phyloP scores from a whole-genome alignment of 2,888 invertebrate genomes.

The Leucophenga maculata region DNA sequence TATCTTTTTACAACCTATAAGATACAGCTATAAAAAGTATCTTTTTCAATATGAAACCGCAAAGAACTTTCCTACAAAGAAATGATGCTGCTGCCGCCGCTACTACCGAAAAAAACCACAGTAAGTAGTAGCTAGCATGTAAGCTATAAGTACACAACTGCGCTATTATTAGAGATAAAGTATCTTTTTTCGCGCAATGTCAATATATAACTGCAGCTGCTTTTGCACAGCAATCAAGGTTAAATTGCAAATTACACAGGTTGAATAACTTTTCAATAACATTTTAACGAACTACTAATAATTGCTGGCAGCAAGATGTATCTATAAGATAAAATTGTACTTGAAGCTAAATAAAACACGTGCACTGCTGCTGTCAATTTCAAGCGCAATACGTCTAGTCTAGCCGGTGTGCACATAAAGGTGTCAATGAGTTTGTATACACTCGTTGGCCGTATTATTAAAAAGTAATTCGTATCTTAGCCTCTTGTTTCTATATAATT shows the following conservation, averaged over 20 bases:
- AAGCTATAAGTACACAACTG: background rate
- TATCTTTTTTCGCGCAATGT: conserved; percentile 29
- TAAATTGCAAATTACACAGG: conserved; percentile 32
- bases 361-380: too few relatives aligned
- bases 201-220: conserved; percentile 28
- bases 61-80: conserved; percentile 16
- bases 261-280: conserved; percentile 46
- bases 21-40: conserved; percentile 9
- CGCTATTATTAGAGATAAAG: background rate
- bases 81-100: background rate
- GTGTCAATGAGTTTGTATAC: too few relatives aligned
- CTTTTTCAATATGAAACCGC: conserved; percentile 1
- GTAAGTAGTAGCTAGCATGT: background rate
- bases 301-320: background rate
- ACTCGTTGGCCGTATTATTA: too few relatives aligned
- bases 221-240: too few relatives aligned
- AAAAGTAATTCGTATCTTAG: too few relatives aligned
- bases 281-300: conserved; percentile 7
- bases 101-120: conserved; percentile 4
- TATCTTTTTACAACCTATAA: conserved; percentile 17
- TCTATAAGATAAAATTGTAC: conserved; percentile 7
- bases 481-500: too few relatives aligned
- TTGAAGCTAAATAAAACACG: background rate
- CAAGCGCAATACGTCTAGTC: too few relatives aligned
- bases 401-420: too few relatives aligned